Base-by-base conservation (phyloP, 2,797 vertebrate genomes). In the Pelobates cultripes region DNA sequence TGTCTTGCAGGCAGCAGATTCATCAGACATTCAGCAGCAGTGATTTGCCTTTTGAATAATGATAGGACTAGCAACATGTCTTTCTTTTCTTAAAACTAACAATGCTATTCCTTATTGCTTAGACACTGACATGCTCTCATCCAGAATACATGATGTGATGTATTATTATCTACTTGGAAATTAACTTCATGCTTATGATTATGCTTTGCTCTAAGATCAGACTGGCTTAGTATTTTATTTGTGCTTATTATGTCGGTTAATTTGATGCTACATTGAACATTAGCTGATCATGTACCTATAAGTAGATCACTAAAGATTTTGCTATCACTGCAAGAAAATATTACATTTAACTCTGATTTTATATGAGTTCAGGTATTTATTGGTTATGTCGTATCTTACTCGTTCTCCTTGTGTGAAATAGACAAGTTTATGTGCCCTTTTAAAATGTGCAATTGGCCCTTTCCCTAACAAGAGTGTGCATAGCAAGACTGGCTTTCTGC, bases 11-110 rank as follows among this genome's bases (percentile, higher is more conserved):
- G 82, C 82, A 84, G 82, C 64, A 79, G 77, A 84, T 84, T 84
- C 82, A 84, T 84, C 82, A 84, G 82, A 84, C 77, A 84, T 84
- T 78, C 82, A 79, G 77, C 72, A 84, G 77, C 77, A 84, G 72
- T 79, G 72, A 84, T 84, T 79, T 84, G 82, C 77, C 73, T 84
- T 84, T 84, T 84, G 82, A 84, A 84, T 84, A 84, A 84, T 84
- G 82, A 84, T 79, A 79, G 77, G 60, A 75, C 61, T 51, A 79
- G 77, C 77, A 79, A 75, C 82, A 79, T 83, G 82, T 84, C 82
- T 84, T 79, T 78, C 77, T 84, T 79, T 84, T 79, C 77, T 75
- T 79, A 79, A 79, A 75, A 53, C 82, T 79, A 75, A 79, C 67
- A 84, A 79, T 79, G 72, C 47, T 17, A 79, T 75, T 84, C 61